Base-by-base conservation (phyloP, 2,113 vertebrate species). In the Martes martes region DNA sequence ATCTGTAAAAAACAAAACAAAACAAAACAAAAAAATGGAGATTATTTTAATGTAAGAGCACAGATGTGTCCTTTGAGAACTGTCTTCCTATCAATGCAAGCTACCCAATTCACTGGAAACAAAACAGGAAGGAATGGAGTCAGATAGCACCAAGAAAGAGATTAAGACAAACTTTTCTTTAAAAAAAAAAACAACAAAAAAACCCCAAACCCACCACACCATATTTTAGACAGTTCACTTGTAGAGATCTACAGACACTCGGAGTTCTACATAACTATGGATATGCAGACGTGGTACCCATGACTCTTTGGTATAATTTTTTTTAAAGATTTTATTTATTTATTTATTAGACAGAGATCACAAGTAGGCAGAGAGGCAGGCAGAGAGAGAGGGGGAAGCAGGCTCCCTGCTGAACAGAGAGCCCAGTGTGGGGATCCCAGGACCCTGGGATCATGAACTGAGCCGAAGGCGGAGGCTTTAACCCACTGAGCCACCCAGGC, bases 1-100 rank as follows among this genome's bases (percentile, higher is more conserved):
- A 97, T 98, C 99, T 99, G 98, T 39, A 71, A 95, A 47, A 69
- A 86, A 11, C n/a, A 21, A 55, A n/a, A 65, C 8, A 84, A 5
- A 81, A 19, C 24, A 63, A 65, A 2, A 74, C 50, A 80, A 33
- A 4, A 9, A 84, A 82, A 69, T 0, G 19, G 9, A 71, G 11
- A 59, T 50, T 4, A 24, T 33, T 79, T 84, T 42, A 36, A 57
- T 14, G 65, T 7, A 21, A 59, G 80, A 78, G 55, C 71, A 88
- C 47, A 50, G 42, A 55, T 2, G 21, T 80, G 42, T 24, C 79
- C 71, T 80, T 15, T 57, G 74, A 57, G 50, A 57, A 57, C 1
- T 1, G 5, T 83, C 28, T 81, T 81, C 67, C 6, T 4, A 57
- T 3, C 8, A 19, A 83, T 2, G 19, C 39, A 52, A n/a, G 85